Evolutionary conservation across 2,888 invertebrate genomes (phyloP).

Genomic region (Loripinus fragilis): DNA sequence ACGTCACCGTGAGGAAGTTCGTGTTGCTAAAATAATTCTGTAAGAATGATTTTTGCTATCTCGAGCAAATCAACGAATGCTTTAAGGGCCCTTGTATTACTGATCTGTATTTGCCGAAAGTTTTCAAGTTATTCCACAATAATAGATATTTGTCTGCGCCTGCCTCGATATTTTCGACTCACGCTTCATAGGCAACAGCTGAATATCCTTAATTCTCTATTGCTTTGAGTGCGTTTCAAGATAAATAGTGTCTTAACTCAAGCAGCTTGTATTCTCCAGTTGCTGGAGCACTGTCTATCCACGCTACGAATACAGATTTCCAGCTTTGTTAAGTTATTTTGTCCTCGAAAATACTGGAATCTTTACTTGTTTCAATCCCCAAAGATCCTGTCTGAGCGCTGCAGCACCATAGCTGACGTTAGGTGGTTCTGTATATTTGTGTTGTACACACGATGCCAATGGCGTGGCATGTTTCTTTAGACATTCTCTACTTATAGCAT

Average conservation of each 20-base stretch:
- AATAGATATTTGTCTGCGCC: conserved; percentile 6
- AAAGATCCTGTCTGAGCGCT: neutral
- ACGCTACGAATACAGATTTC: neutral
- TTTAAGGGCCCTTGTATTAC: conserved; percentile 20
- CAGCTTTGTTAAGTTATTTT: too few species aligned
- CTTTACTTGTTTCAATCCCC: conserved; percentile 4
- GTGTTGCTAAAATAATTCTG: conserved; percentile 3
- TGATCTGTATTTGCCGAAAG: neutral
- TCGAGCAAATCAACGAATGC: conserved; percentile 36
- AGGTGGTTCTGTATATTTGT: too few species aligned
- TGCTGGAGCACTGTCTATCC: conserved; percentile 14
- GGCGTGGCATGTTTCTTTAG: too few species aligned
- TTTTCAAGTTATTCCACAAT: conserved; percentile 18
- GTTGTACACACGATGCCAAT: too few species aligned
- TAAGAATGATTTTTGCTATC: conserved; percentile 32
- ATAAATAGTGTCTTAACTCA: neutral
- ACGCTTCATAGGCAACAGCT: conserved; percentile 4
- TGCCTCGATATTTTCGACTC: neutral
- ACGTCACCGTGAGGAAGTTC: too few species aligned
- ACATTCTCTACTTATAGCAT: too few species aligned
- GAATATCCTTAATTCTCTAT: conserved; percentile 12
- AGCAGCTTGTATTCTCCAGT: neutral
- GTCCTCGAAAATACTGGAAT: conserved; percentile 11
- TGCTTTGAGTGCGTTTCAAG: neutral
- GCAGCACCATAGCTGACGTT: neutral